Evolutionary conservation across 2,113 vertebrate genomes (phyloP).

Genomic region (Prinia subflava): DNA sequence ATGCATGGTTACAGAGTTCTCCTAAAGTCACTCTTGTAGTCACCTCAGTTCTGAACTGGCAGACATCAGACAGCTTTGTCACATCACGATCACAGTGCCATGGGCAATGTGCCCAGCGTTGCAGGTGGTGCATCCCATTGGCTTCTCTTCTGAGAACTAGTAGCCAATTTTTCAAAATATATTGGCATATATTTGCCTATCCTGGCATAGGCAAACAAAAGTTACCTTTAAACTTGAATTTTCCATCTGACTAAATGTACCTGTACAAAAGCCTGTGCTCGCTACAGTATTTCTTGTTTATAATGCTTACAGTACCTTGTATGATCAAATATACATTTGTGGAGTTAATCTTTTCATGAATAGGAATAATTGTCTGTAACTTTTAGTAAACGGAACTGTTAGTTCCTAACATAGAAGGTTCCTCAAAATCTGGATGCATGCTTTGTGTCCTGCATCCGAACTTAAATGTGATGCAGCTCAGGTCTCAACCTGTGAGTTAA

Average conservation of each 20-base stretch:
- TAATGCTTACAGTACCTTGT: not conserved
- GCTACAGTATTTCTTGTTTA: not conserved
- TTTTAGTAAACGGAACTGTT: not conserved
- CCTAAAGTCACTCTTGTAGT: not conserved
- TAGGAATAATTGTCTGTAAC: not conserved
- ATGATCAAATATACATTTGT: not conserved
- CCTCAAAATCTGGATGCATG: not conserved
- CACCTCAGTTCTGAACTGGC: not conserved
- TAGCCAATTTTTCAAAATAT: not conserved
- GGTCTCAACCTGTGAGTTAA: not conserved
- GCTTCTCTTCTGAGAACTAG: not conserved
- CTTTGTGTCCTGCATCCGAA: not conserved
- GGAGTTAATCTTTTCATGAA: not conserved
- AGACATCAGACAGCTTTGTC: not conserved
- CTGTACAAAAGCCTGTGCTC: not conserved
- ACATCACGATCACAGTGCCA: not conserved
- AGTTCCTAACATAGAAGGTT: not conserved
- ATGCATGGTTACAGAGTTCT: not conserved
- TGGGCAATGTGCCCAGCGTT: not conserved
- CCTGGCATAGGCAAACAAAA: not conserved
- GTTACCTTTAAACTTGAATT: not conserved
- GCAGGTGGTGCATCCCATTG: not conserved
- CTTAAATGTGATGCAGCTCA: fast-evolving
- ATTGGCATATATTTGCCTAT: not conserved
- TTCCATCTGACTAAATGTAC: not conserved